phyloP scores from a whole-genome alignment of 2,888 invertebrate species.

The Podabrus alpinus region DNA sequence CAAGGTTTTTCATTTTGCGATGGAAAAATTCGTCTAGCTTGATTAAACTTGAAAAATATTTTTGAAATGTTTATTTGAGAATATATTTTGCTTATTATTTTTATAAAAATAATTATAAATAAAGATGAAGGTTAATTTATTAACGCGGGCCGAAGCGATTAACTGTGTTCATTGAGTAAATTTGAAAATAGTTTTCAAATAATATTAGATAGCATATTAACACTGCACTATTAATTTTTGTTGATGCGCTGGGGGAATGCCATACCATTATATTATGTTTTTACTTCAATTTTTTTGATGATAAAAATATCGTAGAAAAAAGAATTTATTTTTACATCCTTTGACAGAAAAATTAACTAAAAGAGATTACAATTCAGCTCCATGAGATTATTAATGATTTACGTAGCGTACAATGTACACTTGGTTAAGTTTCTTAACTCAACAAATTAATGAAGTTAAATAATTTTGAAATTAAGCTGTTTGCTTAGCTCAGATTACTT shows the following conservation, averaged over 20 bases:
- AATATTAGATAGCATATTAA: background rate
- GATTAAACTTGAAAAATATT: background rate
- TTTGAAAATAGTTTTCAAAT: background rate
- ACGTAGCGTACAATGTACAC: background rate
- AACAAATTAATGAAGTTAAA: background rate
- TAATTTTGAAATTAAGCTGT: background rate
- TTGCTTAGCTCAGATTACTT: background rate
- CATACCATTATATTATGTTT: no score
- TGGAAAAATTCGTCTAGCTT: background rate
- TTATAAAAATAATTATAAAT: background rate
- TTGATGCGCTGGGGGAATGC: background rate
- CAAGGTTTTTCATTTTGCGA: background rate
- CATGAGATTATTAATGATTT: background rate
- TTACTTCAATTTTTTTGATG: no score
- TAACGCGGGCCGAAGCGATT: background rate
- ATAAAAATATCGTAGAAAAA: background rate
- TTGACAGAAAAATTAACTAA: background rate
- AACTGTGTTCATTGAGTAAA: background rate
- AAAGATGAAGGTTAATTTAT: background rate
- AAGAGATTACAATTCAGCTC: background rate
- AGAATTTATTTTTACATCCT: background rate
- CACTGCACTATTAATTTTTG: background rate
- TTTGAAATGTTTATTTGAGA: background rate
- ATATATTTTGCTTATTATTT: background rate
- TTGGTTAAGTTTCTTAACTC: background rate